phyloP scores from a whole-genome alignment of 2,113 vertebrate species.

The Charina bottae region DNA sequence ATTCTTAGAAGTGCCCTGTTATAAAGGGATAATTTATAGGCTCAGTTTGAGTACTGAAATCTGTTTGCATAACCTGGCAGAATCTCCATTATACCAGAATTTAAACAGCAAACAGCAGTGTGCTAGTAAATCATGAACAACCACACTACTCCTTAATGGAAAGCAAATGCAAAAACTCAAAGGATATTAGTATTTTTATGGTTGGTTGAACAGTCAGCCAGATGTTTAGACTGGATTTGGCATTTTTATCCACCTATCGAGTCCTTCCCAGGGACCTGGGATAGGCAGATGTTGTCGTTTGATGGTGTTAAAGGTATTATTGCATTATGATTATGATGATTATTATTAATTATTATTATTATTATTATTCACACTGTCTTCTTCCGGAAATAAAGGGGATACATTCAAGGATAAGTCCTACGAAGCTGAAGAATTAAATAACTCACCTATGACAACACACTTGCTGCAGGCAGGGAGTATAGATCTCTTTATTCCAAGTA shows the following conservation, averaged over 20 bases:
- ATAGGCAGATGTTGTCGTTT: too few species aligned
- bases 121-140: not conserved
- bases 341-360: not conserved
- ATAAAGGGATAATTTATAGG: too few species aligned
- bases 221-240: too few species aligned
- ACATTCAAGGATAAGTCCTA: not conserved
- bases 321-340: too few species aligned
- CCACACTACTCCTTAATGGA: not conserved
- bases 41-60: too few species aligned
- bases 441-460: not conserved
- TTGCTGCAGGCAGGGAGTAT: not conserved
- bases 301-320: too few species aligned
- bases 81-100: not conserved
- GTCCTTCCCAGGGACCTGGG: too few species aligned
- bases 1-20: not conserved
- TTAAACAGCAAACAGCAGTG: not conserved
- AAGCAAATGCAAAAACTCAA: not conserved
- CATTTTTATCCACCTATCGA: too few species aligned
- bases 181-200: not conserved
- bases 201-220: too few species aligned
- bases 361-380: not conserved
- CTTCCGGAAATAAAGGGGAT: not conserved
- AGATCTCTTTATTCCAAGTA: not conserved
- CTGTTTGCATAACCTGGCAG: not conserved
- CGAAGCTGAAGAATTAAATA: not conserved